phyloP scores from a whole-genome alignment of 2,888 invertebrate genomes.

The Muscina levida region DNA sequence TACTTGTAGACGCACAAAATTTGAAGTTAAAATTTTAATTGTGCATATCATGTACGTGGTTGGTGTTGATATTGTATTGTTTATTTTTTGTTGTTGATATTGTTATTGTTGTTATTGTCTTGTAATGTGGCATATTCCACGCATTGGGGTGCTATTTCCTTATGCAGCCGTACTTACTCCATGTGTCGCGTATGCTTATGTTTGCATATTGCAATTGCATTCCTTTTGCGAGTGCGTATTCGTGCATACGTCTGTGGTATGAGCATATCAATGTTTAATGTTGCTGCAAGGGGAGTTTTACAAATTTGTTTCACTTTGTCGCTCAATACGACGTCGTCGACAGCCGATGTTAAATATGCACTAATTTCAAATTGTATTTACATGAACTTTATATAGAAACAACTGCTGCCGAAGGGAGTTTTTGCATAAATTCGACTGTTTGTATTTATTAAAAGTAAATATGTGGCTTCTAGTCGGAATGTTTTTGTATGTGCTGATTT shows the following conservation, averaged over 20 bases:
- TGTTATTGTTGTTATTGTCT: conserved; percentile 44
- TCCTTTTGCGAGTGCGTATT: conserved; percentile 18
- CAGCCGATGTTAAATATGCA: neutral
- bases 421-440: no score
- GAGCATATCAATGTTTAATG: neutral
- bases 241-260: neutral
- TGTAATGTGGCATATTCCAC: conserved; percentile 50
- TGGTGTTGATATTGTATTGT: conserved; percentile 52
- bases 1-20: conserved; percentile 9
- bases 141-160: conserved; percentile 18
- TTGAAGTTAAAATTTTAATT: conserved; percentile 60
- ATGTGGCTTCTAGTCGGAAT: no score
- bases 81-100: conserved; percentile 46
- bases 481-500: no score
- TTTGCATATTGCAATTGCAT: neutral
- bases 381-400: conserved; percentile 3
- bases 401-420: no score
- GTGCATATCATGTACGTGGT: conserved; percentile 56
- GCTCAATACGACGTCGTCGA: neutral
- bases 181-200: no score
- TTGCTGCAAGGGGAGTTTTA: conserved; percentile 8
- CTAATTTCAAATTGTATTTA: conserved; percentile 17
- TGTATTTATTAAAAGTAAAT: no score
- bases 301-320: conserved; percentile 21
- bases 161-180: no score